These are phyloP conservation scores for Eurytemora carolleeae DNA, from an alignment of 1,140 invertebrate genomes.

Conservation along the genomic window DNA sequence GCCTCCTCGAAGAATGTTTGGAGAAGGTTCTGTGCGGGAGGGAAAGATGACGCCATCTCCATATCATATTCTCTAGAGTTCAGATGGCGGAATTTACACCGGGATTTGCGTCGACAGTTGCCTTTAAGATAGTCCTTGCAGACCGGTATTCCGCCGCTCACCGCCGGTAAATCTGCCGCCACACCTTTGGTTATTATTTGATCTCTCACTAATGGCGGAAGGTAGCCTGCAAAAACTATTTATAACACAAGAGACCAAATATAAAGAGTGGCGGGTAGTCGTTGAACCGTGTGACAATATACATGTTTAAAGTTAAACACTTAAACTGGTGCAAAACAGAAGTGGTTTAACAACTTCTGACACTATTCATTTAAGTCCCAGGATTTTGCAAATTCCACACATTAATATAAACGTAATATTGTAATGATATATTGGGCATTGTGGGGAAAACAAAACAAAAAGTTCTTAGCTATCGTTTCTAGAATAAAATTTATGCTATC, in stretches of 20 bases:
- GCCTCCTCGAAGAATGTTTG: too few species aligned
- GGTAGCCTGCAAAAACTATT: not conserved
- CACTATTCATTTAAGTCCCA: too few species aligned
- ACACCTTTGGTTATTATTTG: not conserved
- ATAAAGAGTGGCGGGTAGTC: not conserved
- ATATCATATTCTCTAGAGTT: constrained; percentile 22
- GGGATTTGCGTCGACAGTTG: constrained; percentile 37
- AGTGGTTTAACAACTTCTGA: too few species aligned
- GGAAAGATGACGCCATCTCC: constrained; percentile 12
- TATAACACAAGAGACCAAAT: not conserved
- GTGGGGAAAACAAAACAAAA: too few species aligned
- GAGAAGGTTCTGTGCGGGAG: too few species aligned
- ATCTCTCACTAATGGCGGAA: not conserved
- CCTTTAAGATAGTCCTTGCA: constrained; percentile 57
- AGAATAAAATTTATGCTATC: too few species aligned
- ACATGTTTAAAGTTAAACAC: not conserved
- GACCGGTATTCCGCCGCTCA: constrained; percentile 30
- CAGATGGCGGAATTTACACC: constrained; percentile 36
- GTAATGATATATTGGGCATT: too few species aligned
- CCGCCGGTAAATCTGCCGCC: constrained; percentile 11
- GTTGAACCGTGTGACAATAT: not conserved
- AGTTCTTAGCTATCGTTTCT: too few species aligned
- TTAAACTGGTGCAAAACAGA: too few species aligned
- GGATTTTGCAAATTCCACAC: too few species aligned
- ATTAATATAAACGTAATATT: too few species aligned